phyloP scores from a whole-genome alignment of 2,888 invertebrate species.

The Catocala nupta region DNA sequence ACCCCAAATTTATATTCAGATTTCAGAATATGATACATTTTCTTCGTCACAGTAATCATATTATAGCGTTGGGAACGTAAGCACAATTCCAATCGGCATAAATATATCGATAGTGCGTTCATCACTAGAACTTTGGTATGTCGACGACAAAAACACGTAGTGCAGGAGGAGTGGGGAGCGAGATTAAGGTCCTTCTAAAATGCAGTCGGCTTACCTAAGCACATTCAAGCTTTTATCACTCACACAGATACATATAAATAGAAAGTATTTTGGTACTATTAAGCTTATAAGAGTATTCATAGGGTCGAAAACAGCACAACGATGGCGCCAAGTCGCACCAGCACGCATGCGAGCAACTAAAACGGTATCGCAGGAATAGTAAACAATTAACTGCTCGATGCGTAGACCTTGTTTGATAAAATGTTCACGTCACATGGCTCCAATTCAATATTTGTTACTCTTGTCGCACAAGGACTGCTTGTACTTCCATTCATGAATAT shows the following conservation, averaged over 20 bases:
- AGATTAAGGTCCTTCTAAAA: conserved; percentile 81
- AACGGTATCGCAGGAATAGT: conserved; percentile 80
- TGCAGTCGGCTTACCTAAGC: conserved; percentile 78
- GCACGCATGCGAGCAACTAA: conserved; percentile 72
- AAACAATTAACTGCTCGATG: conserved; percentile 79
- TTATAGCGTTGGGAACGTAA: conserved; percentile 47
- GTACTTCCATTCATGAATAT: conserved; percentile 48
- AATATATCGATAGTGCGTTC: conserved; percentile 62
- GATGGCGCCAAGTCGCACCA: conserved; percentile 57
- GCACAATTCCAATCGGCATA: conserved; percentile 53
- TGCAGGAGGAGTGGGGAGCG: conserved; percentile 69
- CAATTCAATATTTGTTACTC: conserved; percentile 60
- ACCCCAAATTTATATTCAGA: conserved; percentile 28
- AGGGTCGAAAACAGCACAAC: conserved; percentile 59
- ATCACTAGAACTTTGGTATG: conserved; percentile 72
- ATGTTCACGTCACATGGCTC: conserved; percentile 70
- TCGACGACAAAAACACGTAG: conserved; percentile 76
- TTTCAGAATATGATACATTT: conserved; percentile 32
- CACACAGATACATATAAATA: conserved; percentile 63
- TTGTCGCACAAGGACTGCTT: conserved; percentile 56
- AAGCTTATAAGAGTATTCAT: conserved; percentile 58
- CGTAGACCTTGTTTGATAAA: conserved; percentile 75
- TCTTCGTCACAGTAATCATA: conserved; percentile 20
- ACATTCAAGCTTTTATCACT: conserved; percentile 74
- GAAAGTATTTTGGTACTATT: conserved; percentile 51